Base-by-base conservation (phyloP, 2,888 invertebrate species). In the Lasioglossum pauxillum region DNA sequence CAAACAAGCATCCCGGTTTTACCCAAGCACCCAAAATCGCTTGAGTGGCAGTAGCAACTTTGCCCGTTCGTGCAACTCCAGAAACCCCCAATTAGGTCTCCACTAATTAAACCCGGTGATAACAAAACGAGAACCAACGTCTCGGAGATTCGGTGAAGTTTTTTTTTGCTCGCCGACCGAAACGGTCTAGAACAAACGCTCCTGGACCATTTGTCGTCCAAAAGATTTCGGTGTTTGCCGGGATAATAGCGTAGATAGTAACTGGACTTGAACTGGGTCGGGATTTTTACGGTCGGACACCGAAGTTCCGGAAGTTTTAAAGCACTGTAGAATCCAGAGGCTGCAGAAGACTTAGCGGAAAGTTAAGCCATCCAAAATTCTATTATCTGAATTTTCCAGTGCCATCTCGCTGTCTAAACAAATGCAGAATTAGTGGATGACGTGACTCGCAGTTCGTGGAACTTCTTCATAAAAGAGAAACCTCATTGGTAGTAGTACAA, bases 181-280 rank as follows among this genome's bases (percentile, higher is more conserved):
- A 31, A 64, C 64, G 16, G 31, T 31, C 31, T 31, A 64, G 64
- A 64, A 31, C 19, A 8, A 31, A 31, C 64, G 64, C 8, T 64
- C 64, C 31, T 8, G 69, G 38, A 8, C 38, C 38, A 69, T 69
- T 69, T 38, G 69, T 69, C 69, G 64, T 69, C 35, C 69, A 23
- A 23, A 69, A 69, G 69, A 69, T 38, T 69, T 69, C 23, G 69
- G 35, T 19, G 35, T 69, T 64, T 31, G 35, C 23, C 5, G 4
- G 38, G 12, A 69, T 69, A 69, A 69, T 69, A 19, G 38, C 35
- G 23, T 38, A 35, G 69, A 69, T 69, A 69, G 38, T 23, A 23
- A 69, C 35, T 69, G 69, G 69, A 69, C 69, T 69, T 69, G 35
- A 69, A 69, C 69, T 35, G 23, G 69, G 35, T 69, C 69, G 35